Evolutionary conservation across 2,113 vertebrate genomes (phyloP), one percentile per base, ranked within the genome.

Genomic region (Hypanus sabinus): DNA sequence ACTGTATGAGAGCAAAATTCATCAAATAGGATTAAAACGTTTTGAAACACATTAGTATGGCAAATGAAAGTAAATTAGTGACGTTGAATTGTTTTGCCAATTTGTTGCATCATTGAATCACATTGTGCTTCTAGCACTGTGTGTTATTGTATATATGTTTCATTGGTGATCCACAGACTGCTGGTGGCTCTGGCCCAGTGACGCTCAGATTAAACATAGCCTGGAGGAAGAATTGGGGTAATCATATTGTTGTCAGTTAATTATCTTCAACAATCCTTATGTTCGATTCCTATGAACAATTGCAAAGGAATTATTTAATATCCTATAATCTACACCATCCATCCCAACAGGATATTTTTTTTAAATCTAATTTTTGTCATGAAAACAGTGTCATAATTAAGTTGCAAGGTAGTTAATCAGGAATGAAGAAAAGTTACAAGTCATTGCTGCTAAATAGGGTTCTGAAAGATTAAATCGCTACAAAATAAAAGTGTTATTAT

Each of bases 61-160:
- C 91, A 93, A 93, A 75, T 75, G 46, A 70, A 93, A 97, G 96
- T 97, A 98, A 98, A 98, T 98, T 98, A 98, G 98, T 97, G 96
- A 96, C 96, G 96, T 97, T 97, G 98, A 97, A 97, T 97, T 98
- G 98, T 98, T 97, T 98, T 98, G 97, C 98, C 98, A 99, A 99
- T 99, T 99, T 99, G 98, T 97, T 99, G 98, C 98, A 98, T 99
- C 98, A 98, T 97, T 99, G 98, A 98, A 97, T 97, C 97, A 36
- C 91, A 93, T 97, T 97, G 97, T 97, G 97, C 98, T 98, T 97
- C 96, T 97, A 97, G 97, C 98, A 97, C 98, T 97, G 98, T 98
- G 98, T 98, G 98, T 97, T 98, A 97, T 98, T 97, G 97, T 98
- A 97, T 98, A 97, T 97, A 98, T 97, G 97, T 97, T 98, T 97